A percentile compares a stretch with the other conserved stretches of the same genome.
These are phyloP conservation scores for Sparidentex hasta DNA, from an alignment of 2,797 vertebrate genomes.

Conservation along the genomic window DNA sequence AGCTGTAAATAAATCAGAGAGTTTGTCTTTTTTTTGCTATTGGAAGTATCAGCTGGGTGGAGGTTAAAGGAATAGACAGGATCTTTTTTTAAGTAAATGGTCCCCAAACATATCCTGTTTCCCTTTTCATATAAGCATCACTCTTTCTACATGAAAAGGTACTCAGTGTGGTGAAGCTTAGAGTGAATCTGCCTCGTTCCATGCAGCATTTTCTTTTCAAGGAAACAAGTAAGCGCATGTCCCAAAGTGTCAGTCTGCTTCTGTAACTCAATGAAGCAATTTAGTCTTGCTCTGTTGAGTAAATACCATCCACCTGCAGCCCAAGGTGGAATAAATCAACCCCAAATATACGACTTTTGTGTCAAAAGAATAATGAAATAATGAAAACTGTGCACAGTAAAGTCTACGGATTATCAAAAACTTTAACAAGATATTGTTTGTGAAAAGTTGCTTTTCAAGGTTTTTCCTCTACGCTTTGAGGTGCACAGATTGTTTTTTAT, in stretches of 20 bases:
- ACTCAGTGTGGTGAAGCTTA: background rate
- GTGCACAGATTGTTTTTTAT: too few species aligned
- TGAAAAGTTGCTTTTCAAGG: background rate
- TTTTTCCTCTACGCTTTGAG: too few species aligned
- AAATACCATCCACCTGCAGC: background rate
- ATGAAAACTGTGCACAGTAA: background rate
- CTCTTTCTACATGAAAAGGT: too few species aligned
- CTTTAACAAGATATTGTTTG: background rate
- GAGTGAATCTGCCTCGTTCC: background rate
- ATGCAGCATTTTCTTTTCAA: too few species aligned
- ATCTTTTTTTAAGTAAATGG: too few species aligned
- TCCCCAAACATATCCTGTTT: too few species aligned
- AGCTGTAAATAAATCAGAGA: slow-evolving; percentile 3
- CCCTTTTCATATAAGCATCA: too few species aligned
- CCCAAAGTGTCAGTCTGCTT: background rate
- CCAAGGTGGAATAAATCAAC: background rate
- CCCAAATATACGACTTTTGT: background rate
- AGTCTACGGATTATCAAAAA: background rate
- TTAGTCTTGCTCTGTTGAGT: background rate
- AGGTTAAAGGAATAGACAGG: background rate
- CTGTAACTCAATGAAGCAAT: background rate
- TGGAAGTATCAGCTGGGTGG: background rate
- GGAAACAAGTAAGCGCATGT: background rate
- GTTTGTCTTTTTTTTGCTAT: background rate
- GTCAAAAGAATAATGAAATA: background rate